Evolutionary conservation across 2,888 invertebrate genomes (phyloP).

Genomic region (Falcaria lacertinaria): DNA sequence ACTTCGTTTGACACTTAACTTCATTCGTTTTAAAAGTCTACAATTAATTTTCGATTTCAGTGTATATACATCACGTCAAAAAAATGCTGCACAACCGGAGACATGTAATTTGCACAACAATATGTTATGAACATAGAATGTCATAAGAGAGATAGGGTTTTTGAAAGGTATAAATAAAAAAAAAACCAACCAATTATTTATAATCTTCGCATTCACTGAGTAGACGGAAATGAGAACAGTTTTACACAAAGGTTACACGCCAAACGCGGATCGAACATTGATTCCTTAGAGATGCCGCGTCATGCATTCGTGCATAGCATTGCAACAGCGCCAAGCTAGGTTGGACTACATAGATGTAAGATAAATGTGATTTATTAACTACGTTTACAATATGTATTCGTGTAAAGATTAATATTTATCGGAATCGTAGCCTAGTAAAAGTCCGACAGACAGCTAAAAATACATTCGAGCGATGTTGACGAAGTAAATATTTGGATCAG

Average conservation of each 20-base stretch:
- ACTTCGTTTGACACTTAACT: conserved; percentile 21
- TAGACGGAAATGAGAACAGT: conserved; percentile 29
- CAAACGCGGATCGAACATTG: conserved; percentile 33
- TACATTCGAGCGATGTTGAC: conserved; percentile 8
- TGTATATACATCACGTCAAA: no score
- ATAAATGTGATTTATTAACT: conserved; percentile 5
- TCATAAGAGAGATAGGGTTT: no score
- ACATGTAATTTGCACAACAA: no score
- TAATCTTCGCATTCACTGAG: conserved; percentile 19
- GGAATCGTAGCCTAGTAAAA: no score
- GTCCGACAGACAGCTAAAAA: not conserved
- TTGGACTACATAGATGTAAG: conserved; percentile 6
- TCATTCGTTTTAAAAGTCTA: no score
- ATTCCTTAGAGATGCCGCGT: conserved; percentile 43
- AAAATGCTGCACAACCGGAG: no score
- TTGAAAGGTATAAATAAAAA: not conserved
- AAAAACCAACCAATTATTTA: conserved; percentile 7
- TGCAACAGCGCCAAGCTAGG: conserved; percentile 10
- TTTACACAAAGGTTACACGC: conserved; percentile 26
- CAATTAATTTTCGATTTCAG: no score
- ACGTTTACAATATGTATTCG: not conserved
- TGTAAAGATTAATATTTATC: not conserved
- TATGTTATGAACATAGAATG: no score
- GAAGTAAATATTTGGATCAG: conserved; percentile 23
- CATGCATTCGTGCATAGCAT: conserved; percentile 46